A percentile compares a stretch with the other conserved stretches of the same genome.
Conservation (phyloP, 2,888 invertebrate species). For the Cantharis nigra region DNA sequence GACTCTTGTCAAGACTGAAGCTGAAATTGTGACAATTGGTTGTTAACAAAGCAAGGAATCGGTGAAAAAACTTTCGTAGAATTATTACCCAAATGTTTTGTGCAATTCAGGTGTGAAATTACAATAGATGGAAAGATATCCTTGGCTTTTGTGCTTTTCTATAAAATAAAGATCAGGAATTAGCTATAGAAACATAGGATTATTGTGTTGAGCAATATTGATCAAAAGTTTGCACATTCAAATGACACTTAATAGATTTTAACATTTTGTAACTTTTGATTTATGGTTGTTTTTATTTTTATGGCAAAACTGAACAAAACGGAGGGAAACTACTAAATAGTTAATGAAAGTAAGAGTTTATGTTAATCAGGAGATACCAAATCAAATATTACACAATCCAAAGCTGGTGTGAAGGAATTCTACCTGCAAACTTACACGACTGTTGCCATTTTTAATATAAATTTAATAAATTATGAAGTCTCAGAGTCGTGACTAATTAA, state of each 20-base stretch:
- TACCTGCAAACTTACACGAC: neutral
- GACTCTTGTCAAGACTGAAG: neutral
- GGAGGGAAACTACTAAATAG: neutral
- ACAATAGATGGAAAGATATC: conserved; percentile 5
- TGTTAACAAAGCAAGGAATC: neutral
- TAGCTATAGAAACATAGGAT: neutral
- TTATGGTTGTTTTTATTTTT: neutral
- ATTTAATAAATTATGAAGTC: neutral
- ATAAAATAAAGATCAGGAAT: neutral
- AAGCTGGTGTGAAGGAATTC: neutral
- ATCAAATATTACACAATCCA: neutral
- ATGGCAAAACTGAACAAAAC: neutral
- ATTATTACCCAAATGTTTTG: neutral
- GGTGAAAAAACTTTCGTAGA: neutral
- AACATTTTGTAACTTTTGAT: neutral
- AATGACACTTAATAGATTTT: neutral
- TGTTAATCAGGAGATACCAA: neutral
- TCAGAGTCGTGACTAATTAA: neutral
- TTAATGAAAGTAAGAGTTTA: neutral
- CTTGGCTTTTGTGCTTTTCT: neutral
- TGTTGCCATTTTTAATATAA: neutral
- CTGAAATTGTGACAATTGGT: neutral
- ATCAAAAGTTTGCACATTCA: neutral
- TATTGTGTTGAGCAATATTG: neutral
- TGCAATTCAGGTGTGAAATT: conserved; percentile 3